Conservation (phyloP, 2,797 vertebrate genomes). For the Gymnocypris eckloni region DNA sequence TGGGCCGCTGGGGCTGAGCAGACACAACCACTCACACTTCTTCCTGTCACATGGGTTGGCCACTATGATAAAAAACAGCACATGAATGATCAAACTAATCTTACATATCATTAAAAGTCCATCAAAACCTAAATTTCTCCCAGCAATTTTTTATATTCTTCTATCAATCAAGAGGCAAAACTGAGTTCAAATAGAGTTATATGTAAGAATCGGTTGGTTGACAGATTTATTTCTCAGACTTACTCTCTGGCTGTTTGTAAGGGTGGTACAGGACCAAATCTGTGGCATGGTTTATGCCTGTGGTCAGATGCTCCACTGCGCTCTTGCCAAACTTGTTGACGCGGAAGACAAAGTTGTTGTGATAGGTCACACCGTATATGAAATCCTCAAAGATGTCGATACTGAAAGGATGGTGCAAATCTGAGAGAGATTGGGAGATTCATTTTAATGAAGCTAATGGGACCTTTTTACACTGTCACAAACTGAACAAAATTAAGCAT, state of each 20-base stretch:
- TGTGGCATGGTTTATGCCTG: conserved; percentile 92
- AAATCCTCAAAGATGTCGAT: conserved; percentile 97
- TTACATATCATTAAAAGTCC: background rate
- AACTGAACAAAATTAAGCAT: too few relatives aligned
- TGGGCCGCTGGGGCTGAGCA: conserved; percentile 93
- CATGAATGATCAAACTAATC: background rate
- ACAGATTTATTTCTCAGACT: conserved; percentile 44
- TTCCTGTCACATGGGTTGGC: conserved; percentile 95
- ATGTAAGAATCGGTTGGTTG: background rate
- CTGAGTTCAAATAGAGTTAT: background rate
- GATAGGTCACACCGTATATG: conserved; percentile 94
- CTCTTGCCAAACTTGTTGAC: conserved; percentile 95
- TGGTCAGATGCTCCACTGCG: conserved; percentile 86
- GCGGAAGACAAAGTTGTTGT: conserved; percentile 93
- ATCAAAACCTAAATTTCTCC: background rate
- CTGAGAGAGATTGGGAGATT: too few relatives aligned
- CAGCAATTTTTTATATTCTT: conserved; percentile 21
- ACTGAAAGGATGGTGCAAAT: conserved; percentile 92
- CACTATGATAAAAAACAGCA: conserved; percentile 73
- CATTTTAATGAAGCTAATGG: too few relatives aligned
- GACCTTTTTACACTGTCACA: too few relatives aligned
- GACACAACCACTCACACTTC: conserved; percentile 96
- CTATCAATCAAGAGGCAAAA: background rate
- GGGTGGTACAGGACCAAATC: conserved; percentile 92
- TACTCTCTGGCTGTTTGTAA: conserved; percentile 94